Conservation (phyloP, 1,140 invertebrate genomes). For the Drosophila carrolli region DNA sequence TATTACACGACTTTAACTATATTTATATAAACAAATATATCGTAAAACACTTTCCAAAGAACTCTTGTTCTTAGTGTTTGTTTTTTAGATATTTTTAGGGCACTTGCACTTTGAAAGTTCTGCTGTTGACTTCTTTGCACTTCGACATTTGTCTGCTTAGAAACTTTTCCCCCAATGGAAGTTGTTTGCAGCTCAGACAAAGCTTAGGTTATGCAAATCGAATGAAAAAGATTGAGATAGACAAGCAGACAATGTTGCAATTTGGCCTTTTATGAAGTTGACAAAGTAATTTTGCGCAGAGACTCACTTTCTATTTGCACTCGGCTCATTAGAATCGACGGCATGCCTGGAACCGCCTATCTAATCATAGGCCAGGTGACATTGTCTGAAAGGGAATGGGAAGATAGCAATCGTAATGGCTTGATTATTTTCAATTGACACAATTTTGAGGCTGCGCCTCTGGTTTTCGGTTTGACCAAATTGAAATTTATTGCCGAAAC, state of each 20-base stretch:
- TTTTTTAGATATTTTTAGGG: slow-evolving; percentile 27
- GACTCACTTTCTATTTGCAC: slow-evolving; percentile 38
- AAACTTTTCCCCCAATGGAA: slow-evolving; percentile 22
- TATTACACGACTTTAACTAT: neutral
- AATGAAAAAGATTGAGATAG: slow-evolving; percentile 36
- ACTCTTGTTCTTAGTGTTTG: slow-evolving; percentile 8
- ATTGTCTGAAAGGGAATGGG: slow-evolving; percentile 11
- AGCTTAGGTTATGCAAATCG: slow-evolving; percentile 46
- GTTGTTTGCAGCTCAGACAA: slow-evolving; percentile 29
- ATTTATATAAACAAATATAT: neutral
- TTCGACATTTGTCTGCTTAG: slow-evolving; percentile 31
- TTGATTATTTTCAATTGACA: slow-evolving; percentile 54
- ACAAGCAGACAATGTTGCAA: slow-evolving; percentile 31
- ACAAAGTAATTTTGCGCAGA: slow-evolving; percentile 31
- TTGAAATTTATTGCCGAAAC: slow-evolving; percentile 58
- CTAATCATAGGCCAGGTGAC: slow-evolving; percentile 46
- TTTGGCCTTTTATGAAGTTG: slow-evolving; percentile 43
- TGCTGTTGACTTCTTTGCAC: slow-evolving; percentile 27
- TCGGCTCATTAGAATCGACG: slow-evolving; percentile 2
- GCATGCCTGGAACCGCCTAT: slow-evolving; percentile 34
- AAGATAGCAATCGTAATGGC: slow-evolving; percentile 27
- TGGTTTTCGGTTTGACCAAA: slow-evolving; percentile 26
- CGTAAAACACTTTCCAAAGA: slow-evolving; percentile 9
- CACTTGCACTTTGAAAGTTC: slow-evolving; percentile 42
- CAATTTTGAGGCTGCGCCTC: slow-evolving; percentile 33